Evolutionary conservation across 2,797 vertebrate species (phyloP), one percentile per base, ranked within the genome.

Genomic region (Ptychadena robeensis): DNA sequence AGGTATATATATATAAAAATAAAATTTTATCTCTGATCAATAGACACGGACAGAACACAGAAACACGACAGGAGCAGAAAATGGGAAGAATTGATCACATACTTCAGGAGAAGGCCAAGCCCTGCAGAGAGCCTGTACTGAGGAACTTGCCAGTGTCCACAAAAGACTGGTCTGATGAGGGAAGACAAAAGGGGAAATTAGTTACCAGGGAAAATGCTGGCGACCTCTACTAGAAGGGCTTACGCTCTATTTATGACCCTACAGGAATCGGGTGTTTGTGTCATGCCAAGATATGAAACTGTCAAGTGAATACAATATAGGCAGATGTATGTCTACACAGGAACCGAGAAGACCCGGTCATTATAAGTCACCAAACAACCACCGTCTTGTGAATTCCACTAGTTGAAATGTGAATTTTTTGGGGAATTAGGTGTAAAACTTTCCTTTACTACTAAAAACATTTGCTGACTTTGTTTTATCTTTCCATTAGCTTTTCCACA

Each of bases 91-190:
- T 85, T 89, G 91, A 88, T 92, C 90, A 93, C 93, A 89, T 93
- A 90, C 91, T 92, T 98, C 94, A 97, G 95, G 96, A 96, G 95
- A 98, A 97, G 93, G 96, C 94, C 95, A 98, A 95, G 93, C 96
- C 96, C 89, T 95, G 96, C 93, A 96, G 94, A 91, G 95, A 96
- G 94, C 94, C 95, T 95, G 91, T 89, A 89, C 86, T 94, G 92
- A 91, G 91, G 89, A 91, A 93, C 95, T 96, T 97, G 96, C 95
- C 96, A 96, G 96, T 94, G 94, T 97, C 96, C 94, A 96, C 95
- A 96, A 96, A 97, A 95, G 96, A 96, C 92, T 95, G 95, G 93
- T 97, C 92, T 90, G 91, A 92, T 90, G 87, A 91, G 91, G 91
- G 90, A 91, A 87, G 88, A 89, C 90, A 88, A 89, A 90, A 91